Evolutionary conservation across 2,888 invertebrate genomes (phyloP), one percentile per base, ranked within the genome.

Genomic region (Drosophila pseudotakahashii): DNA sequence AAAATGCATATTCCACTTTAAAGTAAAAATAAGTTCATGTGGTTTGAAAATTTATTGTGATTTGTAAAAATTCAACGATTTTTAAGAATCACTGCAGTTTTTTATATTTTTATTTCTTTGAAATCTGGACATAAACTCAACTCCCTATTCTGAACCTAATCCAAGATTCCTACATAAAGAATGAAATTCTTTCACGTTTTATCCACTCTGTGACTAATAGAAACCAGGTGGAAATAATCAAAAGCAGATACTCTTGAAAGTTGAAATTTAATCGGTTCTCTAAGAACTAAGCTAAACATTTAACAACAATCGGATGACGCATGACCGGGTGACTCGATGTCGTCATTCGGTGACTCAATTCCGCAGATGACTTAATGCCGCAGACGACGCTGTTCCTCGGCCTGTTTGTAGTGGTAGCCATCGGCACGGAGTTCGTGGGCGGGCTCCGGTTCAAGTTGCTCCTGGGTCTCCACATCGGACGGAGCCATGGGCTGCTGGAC

Each of bases 391-490:
- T 79, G 74, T 23, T 78, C 73, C 10, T 66, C 76, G 11, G 78
- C 78, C 34, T 76, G 72, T 42, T 76, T 83, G 71, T 90, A 90
- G 53, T 89, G 79, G 47, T 89, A 89, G 52, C 90, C 89, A 72
- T 89, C 86, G 34, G 70, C 52, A 32, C 75, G 77, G 32, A 89
- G 73, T 34, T 84, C 66, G 55, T 88, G 89, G 26, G 81, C 84
- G 13, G 87, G 87, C 71, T 78, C 73, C 0, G 88, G 45, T 11
- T 88, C 71, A 14, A 55, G 71, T 0, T 61, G 67, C 60, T 68
- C 63, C 47, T 61, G 57, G 7, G 73, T 60, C 39, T 88, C 84
- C 7, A 39, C 67, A 69, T 88, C 84, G 19, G 88, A 71, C 13
- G 83, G 83, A 2, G 71, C 83, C 70, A 76, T 78, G 7, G 88